Evolutionary conservation across 1,140 invertebrate genomes (phyloP).

Genomic region (Hormaphis cornu): DNA sequence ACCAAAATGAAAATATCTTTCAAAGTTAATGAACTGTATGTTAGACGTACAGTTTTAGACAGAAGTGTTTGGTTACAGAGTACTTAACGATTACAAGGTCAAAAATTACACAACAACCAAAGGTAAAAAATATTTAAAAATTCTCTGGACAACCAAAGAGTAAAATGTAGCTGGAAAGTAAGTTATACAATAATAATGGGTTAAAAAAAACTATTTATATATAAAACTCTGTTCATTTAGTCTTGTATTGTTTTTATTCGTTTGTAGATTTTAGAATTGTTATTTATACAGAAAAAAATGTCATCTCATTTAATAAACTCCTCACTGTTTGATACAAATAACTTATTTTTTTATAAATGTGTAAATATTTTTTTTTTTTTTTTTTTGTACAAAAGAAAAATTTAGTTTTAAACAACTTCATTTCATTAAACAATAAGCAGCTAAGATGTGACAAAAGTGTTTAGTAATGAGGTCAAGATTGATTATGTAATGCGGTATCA

Average conservation of each 20-base stretch:
- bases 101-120: slow-evolving; percentile 63
- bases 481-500: slow-evolving; percentile 21
- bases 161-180: slow-evolving; percentile 70
- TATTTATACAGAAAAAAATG: background rate
- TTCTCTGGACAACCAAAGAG: slow-evolving; percentile 62
- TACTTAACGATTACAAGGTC: slow-evolving; percentile 65
- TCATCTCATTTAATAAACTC: slow-evolving; percentile 18
- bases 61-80: slow-evolving; percentile 70
- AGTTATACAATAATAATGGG: slow-evolving; percentile 36
- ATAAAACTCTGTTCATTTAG: slow-evolving; percentile 12
- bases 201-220: background rate
- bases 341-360: no score
- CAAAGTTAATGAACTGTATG: no score
- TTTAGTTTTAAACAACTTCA: background rate
- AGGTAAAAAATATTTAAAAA: slow-evolving; percentile 59
- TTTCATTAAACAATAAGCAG: background rate
- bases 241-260: slow-evolving; percentile 14
- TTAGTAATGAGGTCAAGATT: slow-evolving; percentile 11
- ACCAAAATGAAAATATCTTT: no score
- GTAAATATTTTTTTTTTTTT: no score
- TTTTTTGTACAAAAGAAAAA: background rate
- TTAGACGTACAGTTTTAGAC: no score
- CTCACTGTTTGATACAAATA: slow-evolving; percentile 18
- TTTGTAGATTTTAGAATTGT: slow-evolving; percentile 19
- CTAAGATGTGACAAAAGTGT: background rate